These are phyloP conservation scores for Periophthalmus magnuspinnatus DNA, from an alignment of 2,797 vertebrate genomes.

Conservation along the genomic window DNA sequence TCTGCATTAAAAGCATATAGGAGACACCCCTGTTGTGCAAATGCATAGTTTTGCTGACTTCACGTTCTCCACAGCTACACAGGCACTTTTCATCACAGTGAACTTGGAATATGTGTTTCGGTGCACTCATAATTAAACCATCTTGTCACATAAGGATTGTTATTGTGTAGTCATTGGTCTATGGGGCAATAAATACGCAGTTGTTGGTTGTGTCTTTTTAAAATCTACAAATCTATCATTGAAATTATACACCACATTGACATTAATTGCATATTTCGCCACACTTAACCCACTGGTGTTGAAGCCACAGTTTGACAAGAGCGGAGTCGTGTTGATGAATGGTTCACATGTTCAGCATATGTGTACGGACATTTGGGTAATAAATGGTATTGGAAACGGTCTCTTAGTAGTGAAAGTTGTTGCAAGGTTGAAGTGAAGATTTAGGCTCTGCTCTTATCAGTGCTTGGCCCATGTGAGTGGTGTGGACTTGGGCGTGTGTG, in stretches of 20 bases:
- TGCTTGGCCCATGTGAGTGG: constrained; percentile 57
- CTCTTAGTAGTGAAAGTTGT: neutral
- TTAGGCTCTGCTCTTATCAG: constrained; percentile 49
- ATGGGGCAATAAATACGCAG: neutral
- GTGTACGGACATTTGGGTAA: neutral
- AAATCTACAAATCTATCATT: neutral
- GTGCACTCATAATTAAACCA: neutral
- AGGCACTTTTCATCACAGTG: constrained; percentile 2
- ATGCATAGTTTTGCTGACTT: constrained; percentile 6
- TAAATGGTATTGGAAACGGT: too few relatives aligned
- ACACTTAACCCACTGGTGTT: neutral
- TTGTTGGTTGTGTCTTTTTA: neutral
- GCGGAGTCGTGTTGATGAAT: constrained; percentile 5
- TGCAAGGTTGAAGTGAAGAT: constrained; percentile 27
- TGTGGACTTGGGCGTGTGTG: constrained; percentile 39
- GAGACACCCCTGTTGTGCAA: constrained; percentile 10
- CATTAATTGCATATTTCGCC: neutral
- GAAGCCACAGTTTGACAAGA: neutral
- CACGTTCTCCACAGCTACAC: constrained; percentile 11
- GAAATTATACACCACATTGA: neutral
- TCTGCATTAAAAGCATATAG: neutral
- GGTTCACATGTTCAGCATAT: neutral
- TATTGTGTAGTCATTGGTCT: neutral
- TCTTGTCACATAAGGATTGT: neutral
- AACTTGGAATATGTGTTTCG: neutral